A percentile compares a stretch with the other conserved stretches of the same genome.
Evolutionary conservation across 2,113 vertebrate species (phyloP).

Genomic region (Equus quagga): DNA sequence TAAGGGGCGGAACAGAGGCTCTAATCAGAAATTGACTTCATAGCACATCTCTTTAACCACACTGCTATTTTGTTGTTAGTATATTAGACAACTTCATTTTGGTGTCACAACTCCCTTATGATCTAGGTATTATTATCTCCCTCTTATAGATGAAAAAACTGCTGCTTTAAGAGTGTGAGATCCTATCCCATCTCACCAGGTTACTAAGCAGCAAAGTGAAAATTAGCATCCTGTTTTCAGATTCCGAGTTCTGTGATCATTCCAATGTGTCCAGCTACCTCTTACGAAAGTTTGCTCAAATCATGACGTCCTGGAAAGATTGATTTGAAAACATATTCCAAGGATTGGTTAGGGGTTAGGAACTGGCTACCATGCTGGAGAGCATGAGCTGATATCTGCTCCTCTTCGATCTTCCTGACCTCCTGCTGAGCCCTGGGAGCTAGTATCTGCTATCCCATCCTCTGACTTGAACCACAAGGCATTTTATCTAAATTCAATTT

Average conservation of each 20-base stretch:
- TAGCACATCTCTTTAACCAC: background rate
- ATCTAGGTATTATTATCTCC: background rate
- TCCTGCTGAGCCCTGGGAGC: constrained; percentile 30
- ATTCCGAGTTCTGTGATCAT: background rate
- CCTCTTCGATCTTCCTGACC: constrained; percentile 41
- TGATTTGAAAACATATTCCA: background rate
- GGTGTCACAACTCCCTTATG: background rate
- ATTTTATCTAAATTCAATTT: constrained; percentile 82
- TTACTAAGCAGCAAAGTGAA: background rate
- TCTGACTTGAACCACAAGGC: constrained; percentile 58
- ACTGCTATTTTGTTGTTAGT: background rate
- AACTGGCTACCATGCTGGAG: constrained; percentile 40
- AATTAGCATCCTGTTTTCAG: constrained; percentile 18
- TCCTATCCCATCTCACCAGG: background rate
- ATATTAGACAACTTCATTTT: background rate
- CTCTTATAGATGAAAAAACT: background rate
- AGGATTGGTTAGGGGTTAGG: background rate
- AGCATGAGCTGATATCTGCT: background rate
- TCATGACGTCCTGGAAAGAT: background rate
- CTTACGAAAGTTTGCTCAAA: background rate
- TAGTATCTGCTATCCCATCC: background rate
- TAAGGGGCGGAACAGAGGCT: background rate
- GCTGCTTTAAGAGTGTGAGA: background rate
- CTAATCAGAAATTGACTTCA: background rate
- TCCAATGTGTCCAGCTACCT: background rate